Evolutionary conservation across 2,113 vertebrate genomes (phyloP).

Genomic region (Lophura nycthemera): DNA sequence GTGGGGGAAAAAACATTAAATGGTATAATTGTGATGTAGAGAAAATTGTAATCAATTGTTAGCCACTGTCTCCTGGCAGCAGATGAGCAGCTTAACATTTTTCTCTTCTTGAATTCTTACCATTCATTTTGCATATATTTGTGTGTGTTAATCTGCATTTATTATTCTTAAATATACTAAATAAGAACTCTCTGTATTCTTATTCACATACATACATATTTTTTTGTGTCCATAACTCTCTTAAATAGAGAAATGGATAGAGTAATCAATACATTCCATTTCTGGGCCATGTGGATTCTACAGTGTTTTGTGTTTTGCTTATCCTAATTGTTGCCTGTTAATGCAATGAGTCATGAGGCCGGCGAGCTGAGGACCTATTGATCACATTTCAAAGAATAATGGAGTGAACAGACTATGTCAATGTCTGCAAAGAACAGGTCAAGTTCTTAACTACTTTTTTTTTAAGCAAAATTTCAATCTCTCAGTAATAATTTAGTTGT

Average conservation of each 20-base stretch:
- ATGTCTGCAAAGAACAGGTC: neutral
- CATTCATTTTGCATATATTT: neutral
- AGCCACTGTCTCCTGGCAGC: neutral
- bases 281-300: neutral
- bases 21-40: neutral
- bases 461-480: neutral
- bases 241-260: neutral
- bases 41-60: neutral
- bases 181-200: neutral
- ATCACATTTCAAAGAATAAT: neutral
- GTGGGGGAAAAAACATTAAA: neutral
- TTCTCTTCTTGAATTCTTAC: neutral
- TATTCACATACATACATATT: neutral
- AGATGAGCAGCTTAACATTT: neutral
- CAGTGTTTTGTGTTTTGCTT: neutral
- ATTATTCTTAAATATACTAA: neutral
- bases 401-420: neutral
- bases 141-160: accelerated
- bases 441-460: neutral
- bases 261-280: neutral
- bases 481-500: neutral
- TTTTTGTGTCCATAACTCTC: neutral
- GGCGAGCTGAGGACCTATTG: neutral
- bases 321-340: neutral
- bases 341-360: neutral